Evolutionary conservation across 2,797 vertebrate genomes (phyloP), one percentile per base, ranked within the genome.

Genomic region (Leptatherina wallacei): DNA sequence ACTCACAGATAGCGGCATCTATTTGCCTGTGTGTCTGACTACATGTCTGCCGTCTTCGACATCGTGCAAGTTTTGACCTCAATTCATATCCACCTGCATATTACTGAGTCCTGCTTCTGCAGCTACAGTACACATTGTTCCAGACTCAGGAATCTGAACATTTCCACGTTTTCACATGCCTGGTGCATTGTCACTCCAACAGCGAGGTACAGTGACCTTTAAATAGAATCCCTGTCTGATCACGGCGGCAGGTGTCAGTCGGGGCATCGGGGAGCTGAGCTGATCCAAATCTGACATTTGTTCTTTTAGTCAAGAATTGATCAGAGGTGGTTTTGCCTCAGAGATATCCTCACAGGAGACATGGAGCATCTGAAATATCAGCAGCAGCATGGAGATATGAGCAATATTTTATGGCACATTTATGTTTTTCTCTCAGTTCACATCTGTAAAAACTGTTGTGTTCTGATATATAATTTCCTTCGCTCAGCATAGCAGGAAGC

Each of bases 271-370:
- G 71, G 77, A 88, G 86, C 78, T 79, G 75, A 81, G 8, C 82
- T 72, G 33, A 88, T 89, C 79, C 72, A 69, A 86, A 90, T 86
- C 83, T 93, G 91, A 92, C 91, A 93, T 93, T 93, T 93, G 91
- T 92, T 92, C 89, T 91, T 76, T 80, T 49, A 72, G 83, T 78
- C 71, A 3, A 68, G 79, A 84, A 91, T 93, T 92, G 90, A 94
- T 92, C 90, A 86, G 74, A 71, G 59, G 49, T 71, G 60, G 74
- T 74, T 85, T 85, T 56, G 67, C 69, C 77, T 52, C 71, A 32
- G 73, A 84, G 51, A 81, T 65, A 61, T 74, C 78, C 81, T 84
- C 84, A 42, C 49, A 64, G 71, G 89, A 87, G 85, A 71, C 18
- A 9, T 58, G 68, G 64, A 32, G 71, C 20, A 67, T 66, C 75